These are phyloP conservation scores for Oophaga sylvatica DNA, from an alignment of 2,797 vertebrate genomes.

Conservation along the genomic window DNA sequence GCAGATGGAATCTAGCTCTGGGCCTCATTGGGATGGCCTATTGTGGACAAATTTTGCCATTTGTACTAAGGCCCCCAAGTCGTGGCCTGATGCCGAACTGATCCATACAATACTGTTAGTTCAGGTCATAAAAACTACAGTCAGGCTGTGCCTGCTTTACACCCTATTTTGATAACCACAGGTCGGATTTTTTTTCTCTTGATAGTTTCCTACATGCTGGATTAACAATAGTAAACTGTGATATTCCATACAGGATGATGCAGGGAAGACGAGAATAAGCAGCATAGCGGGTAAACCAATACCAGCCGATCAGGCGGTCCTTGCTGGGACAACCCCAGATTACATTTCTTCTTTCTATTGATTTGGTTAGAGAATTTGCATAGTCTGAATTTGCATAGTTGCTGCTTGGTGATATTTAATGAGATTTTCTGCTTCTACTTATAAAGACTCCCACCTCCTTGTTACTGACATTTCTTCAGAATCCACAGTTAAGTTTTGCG, in stretches of 20 bases:
- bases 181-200: not conserved
- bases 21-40: too few relatives aligned
- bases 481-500: not conserved
- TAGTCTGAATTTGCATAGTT: not conserved
- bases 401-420: not conserved
- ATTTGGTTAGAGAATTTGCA: not conserved
- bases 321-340: not conserved
- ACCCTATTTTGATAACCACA: not conserved
- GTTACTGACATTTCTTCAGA: conserved; percentile 11
- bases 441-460: not conserved
- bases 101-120: too few relatives aligned
- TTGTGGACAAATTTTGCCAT: too few relatives aligned
- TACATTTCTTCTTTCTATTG: not conserved
- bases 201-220: not conserved
- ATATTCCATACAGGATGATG: not conserved
- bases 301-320: not conserved
- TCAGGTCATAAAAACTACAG: too few relatives aligned
- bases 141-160: too few relatives aligned
- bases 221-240: not conserved
- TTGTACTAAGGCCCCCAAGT: too few relatives aligned
- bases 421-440: not conserved
- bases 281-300: not conserved
- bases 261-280: not conserved
- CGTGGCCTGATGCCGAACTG: too few relatives aligned
- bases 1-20: too few relatives aligned